phyloP scores from a whole-genome alignment of 2,797 vertebrate genomes.

The Thripadectes ignobilis region DNA sequence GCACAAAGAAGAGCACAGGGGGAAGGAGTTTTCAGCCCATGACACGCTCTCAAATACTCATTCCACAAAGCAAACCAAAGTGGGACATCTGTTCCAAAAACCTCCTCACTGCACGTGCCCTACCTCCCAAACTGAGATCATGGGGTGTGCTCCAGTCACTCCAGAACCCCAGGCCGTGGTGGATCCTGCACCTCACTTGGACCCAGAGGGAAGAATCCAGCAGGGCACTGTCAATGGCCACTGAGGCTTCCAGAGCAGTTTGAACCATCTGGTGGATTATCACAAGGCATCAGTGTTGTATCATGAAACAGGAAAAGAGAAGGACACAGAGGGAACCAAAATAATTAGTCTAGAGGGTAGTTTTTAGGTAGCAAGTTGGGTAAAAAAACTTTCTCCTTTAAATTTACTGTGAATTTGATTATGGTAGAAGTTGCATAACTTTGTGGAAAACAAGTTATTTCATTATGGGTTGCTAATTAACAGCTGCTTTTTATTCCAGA shows the following conservation, averaged over 20 bases:
- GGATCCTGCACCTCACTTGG: slow-evolving; percentile 80
- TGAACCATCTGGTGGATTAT: slow-evolving; percentile 71
- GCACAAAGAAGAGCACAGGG: neutral
- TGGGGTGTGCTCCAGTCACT: slow-evolving; percentile 87
- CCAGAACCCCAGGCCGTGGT: slow-evolving; percentile 78
- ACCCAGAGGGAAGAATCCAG: slow-evolving; percentile 74
- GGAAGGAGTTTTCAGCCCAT: neutral
- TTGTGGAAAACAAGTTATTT: neutral
- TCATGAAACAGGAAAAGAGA: neutral
- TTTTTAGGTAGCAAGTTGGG: neutral
- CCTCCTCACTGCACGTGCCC: neutral
- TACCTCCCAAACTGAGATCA: slow-evolving; percentile 80
- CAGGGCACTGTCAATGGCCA: slow-evolving; percentile 71
- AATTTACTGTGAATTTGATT: neutral
- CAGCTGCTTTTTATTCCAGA: neutral
- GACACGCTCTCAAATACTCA: neutral
- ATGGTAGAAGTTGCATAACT: neutral
- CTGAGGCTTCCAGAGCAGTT: slow-evolving; percentile 50
- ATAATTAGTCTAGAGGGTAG: neutral
- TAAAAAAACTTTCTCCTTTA: neutral
- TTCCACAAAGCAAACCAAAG: neutral
- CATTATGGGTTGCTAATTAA: neutral
- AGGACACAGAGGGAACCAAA: neutral
- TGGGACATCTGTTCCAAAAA: neutral
- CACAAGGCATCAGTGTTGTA: neutral